phyloP scores from a whole-genome alignment of 1,140 invertebrate species.

The Sipha flava region DNA sequence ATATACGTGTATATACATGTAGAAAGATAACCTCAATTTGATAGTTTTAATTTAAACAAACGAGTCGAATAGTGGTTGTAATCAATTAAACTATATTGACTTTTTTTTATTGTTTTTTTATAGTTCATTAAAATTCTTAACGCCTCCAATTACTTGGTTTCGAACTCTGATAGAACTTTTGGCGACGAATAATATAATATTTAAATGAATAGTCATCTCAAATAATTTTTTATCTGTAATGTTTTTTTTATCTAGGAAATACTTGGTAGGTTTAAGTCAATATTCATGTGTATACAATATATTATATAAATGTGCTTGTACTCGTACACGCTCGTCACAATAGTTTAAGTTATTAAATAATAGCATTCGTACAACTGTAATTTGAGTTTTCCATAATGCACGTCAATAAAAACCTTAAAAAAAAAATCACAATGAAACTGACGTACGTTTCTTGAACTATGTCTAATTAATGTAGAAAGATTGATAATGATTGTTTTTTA shows the following conservation, averaged over 20 bases:
- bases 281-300: background rate
- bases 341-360: background rate
- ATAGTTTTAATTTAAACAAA: no score
- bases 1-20: no score
- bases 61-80: no score
- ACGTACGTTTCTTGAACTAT: background rate
- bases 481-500: background rate
- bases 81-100: background rate
- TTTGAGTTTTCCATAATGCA: background rate
- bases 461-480: background rate
- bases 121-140: background rate
- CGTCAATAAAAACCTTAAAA: background rate
- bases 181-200: background rate
- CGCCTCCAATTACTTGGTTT: background rate
- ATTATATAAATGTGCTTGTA: no score
- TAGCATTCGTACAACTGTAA: background rate
- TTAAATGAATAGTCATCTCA: background rate
- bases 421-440: background rate
- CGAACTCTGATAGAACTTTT: background rate
- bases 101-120: background rate
- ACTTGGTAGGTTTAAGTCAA: background rate
- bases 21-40: no score
- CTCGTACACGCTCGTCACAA: background rate
- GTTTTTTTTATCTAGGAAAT: background rate
- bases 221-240: background rate